These are phyloP conservation scores for Pantherophis guttatus DNA, from an alignment of 2,113 vertebrate species.

Conservation along the genomic window DNA sequence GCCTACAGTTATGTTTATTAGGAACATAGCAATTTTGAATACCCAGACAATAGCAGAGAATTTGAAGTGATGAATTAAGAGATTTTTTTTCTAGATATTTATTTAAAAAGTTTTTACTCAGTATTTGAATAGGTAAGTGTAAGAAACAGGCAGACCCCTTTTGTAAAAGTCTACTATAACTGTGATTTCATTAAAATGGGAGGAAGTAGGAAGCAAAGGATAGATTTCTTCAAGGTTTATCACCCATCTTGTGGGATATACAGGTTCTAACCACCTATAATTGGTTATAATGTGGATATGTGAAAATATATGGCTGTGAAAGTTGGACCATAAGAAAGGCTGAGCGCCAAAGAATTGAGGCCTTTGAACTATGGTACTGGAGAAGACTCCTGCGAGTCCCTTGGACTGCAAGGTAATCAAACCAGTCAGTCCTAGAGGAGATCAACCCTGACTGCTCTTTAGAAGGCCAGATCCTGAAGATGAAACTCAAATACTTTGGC, in stretches of 20 bases:
- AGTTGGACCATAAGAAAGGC: no score
- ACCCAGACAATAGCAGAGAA: not conserved
- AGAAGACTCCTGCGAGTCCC: no score
- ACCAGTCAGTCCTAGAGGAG: no score
- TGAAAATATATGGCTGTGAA: not conserved
- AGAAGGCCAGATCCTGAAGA: no score
- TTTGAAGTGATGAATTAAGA: not conserved
- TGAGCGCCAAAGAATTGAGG: no score
- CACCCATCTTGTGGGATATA: not conserved
- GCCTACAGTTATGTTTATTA: not conserved
- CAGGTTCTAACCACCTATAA: not conserved
- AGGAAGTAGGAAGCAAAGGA: not conserved
- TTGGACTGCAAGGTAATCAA: no score
- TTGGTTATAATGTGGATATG: not conserved
- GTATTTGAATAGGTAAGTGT: not conserved
- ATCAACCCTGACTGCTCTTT: no score
- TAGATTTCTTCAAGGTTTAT: not conserved
- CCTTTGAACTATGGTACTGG: no score
- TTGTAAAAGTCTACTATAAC: not conserved
- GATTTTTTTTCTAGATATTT: not conserved
- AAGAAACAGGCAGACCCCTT: not conserved
- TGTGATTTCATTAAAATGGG: not conserved
- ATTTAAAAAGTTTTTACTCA: not conserved
- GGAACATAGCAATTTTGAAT: conserved; percentile 1
- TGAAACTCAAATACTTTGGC: no score